These are phyloP conservation scores for Drosophila anomalata DNA, from an alignment of 2,888 invertebrate genomes.

Conservation along the genomic window DNA sequence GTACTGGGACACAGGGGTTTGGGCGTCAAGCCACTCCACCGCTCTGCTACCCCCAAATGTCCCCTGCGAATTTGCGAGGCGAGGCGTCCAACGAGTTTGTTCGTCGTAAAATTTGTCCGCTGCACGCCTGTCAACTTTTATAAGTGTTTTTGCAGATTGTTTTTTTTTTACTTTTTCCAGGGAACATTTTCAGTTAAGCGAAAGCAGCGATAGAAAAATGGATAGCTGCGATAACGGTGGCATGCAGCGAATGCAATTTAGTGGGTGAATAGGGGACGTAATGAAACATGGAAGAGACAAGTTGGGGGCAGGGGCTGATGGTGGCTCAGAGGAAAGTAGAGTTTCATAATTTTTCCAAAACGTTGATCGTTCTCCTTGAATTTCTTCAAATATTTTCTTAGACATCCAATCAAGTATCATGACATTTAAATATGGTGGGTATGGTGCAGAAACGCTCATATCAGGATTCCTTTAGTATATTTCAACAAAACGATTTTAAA, in stretches of 20 bases:
- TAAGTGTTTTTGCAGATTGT: conserved; percentile 76
- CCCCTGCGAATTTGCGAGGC: conserved; percentile 60
- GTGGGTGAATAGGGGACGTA: conserved; percentile 22
- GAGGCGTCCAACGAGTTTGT: conserved; percentile 52
- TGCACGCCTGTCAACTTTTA: conserved; percentile 78
- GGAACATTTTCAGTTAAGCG: conserved; percentile 22
- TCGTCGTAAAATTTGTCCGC: conserved; percentile 71
- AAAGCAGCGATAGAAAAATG: conserved; percentile 21
- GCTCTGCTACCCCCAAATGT: conserved; percentile 4
- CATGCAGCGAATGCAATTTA: conserved; percentile 66
- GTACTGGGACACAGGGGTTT: conserved; percentile 1
- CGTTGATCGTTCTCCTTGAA: neutral
- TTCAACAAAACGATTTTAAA: no score
- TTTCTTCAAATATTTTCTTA: neutral
- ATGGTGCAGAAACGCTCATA: neutral
- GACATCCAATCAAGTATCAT: neutral
- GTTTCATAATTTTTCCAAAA: neutral
- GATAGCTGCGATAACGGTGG: conserved; percentile 60
- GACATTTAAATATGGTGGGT: neutral
- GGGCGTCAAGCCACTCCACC: conserved; percentile 22
- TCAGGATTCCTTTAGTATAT: neutral
- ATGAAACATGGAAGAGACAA: conserved; percentile 3
- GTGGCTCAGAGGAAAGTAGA: neutral
- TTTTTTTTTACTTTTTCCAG: conserved; percentile 51
- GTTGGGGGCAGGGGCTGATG: neutral